Conservation (phyloP, 2,113 vertebrate genomes). For the Centropus bengalensis region DNA sequence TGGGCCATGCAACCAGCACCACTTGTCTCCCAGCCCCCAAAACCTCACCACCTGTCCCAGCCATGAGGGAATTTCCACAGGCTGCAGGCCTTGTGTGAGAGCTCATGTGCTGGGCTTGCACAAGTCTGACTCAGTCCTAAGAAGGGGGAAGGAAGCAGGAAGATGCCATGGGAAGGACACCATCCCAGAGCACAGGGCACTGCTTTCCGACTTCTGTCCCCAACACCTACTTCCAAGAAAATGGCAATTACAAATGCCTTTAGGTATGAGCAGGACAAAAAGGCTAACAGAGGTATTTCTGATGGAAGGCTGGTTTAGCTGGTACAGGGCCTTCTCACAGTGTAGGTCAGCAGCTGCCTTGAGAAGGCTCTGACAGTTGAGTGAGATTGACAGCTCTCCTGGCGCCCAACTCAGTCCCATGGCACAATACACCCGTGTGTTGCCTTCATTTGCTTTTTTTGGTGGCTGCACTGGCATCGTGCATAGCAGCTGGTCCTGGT, state of each 20-base stretch:
- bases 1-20: rapidly evolving
- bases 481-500: background rate
- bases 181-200: background rate
- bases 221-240: background rate
- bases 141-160: background rate
- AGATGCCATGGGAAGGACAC: background rate
- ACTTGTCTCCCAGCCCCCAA: background rate
- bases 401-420: background rate
- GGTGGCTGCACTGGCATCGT: background rate
- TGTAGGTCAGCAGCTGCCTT: background rate
- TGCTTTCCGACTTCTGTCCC: background rate
- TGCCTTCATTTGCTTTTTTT: background rate
- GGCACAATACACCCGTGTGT: background rate
- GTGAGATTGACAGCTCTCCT: background rate
- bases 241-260: background rate
- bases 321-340: background rate
- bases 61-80: rapidly evolving
- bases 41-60: background rate
- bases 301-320: background rate
- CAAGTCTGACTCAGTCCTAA: background rate
- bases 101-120: rapidly evolving
- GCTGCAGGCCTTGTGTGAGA: rapidly evolving
- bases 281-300: background rate
- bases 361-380: background rate
- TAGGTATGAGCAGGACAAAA: background rate